Evolutionary conservation across 2,888 invertebrate species (phyloP).

Genomic region (Drosophila koepferae): DNA sequence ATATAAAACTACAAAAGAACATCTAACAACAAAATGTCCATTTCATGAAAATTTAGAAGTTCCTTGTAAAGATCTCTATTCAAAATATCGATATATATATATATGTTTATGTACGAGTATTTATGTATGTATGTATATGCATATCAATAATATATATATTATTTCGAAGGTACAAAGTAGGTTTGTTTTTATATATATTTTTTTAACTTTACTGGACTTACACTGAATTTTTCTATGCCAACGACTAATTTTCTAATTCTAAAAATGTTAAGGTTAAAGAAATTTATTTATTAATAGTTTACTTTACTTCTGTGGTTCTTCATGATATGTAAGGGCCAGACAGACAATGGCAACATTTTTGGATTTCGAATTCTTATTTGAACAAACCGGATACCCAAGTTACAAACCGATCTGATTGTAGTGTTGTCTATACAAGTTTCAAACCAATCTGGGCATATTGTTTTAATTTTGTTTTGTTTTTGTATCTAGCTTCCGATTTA

Average conservation of each 20-base stretch:
- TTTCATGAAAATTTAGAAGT: slow-evolving; percentile 39
- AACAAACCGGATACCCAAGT: slow-evolving; percentile 3
- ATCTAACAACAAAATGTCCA: slow-evolving; percentile 47
- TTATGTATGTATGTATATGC: neutral
- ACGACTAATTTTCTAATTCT: slow-evolving; percentile 30
- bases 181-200: slow-evolving; percentile 24
- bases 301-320: slow-evolving; percentile 6
- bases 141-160: slow-evolving; percentile 7
- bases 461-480: slow-evolving; percentile 12
- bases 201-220: slow-evolving; percentile 22
- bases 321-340: slow-evolving; percentile 72
- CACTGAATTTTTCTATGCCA: slow-evolving; percentile 21
- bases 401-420: slow-evolving; percentile 67
- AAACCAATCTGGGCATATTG: slow-evolving; percentile 55
- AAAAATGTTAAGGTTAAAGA: slow-evolving; percentile 26
- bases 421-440: slow-evolving; percentile 36
- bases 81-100: slow-evolving; percentile 61
- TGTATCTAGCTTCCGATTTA: slow-evolving; percentile 22
- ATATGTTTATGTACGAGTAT: slow-evolving; percentile 44
- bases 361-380: slow-evolving; percentile 54
- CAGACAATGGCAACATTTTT: slow-evolving; percentile 60
- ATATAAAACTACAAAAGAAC: slow-evolving; percentile 75
- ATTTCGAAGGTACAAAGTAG: slow-evolving; percentile 40
- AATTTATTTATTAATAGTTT: slow-evolving; percentile 14
- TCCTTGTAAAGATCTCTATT: slow-evolving; percentile 73